Evolutionary conservation across 2,888 invertebrate genomes (phyloP).

Genomic region (Neoitamus cyanurus): DNA sequence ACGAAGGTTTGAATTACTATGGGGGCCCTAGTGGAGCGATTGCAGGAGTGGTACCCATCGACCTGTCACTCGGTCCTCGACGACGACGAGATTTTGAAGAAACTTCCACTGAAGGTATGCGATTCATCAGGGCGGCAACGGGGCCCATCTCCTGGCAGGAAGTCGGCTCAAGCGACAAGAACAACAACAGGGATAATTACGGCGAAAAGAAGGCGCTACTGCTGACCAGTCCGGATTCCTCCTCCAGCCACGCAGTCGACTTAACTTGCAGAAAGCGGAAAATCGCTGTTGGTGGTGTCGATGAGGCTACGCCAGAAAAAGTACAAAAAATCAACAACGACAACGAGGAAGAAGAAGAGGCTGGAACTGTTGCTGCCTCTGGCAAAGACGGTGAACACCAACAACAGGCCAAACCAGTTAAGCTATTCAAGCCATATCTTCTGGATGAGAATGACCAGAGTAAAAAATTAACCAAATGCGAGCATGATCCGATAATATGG

Average conservation of each 20-base stretch:
- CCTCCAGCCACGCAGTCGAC: conserved; percentile 47
- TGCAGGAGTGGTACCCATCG: conserved; percentile 62
- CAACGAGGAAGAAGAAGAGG: background rate
- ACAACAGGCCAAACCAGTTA: conserved; percentile 73
- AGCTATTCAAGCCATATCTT: conserved; percentile 82
- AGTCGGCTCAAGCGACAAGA: conserved; percentile 14
- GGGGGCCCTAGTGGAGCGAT: conserved; percentile 49
- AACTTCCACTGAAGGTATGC: background rate
- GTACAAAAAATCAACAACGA: conserved; percentile 36
- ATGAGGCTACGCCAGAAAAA: conserved; percentile 48
- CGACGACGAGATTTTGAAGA: background rate
- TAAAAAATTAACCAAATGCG: conserved; percentile 47
- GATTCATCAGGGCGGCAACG: background rate
- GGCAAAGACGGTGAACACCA: conserved; percentile 26
- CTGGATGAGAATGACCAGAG: conserved; percentile 72
- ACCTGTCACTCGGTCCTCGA: conserved; percentile 60
- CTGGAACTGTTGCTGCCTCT: conserved; percentile 13
- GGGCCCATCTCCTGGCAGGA: background rate
- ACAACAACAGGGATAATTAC: conserved; percentile 10
- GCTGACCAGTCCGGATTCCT: background rate
- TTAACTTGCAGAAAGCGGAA: conserved; percentile 52
- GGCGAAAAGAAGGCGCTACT: background rate
- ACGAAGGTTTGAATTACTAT: conserved; percentile 52
- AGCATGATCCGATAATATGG: conserved; percentile 62
- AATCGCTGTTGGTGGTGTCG: background rate